Evolutionary conservation across 2,113 vertebrate species (phyloP).

Genomic region (Otus sunia): DNA sequence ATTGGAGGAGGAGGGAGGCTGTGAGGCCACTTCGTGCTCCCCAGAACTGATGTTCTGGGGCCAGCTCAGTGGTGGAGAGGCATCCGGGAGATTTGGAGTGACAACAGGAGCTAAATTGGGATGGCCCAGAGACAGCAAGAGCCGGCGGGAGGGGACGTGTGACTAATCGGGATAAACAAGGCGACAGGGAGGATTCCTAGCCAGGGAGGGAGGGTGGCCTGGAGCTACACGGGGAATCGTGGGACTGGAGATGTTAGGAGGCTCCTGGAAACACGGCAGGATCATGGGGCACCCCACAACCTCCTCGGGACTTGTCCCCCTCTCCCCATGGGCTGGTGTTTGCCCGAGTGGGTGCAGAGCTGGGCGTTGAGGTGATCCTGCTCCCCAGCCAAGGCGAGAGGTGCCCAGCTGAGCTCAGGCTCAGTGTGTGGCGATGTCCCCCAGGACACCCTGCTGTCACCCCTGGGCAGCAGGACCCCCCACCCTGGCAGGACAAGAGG

Average conservation of each 20-base stretch:
- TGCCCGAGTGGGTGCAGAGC: neutral
- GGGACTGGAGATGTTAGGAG: neutral
- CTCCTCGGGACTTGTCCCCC: neutral
- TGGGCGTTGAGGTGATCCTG: neutral
- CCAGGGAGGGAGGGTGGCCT: conserved; percentile 1
- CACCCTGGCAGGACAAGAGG: neutral
- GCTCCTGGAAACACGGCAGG: neutral
- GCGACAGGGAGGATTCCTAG: conserved; percentile 35
- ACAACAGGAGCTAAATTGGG: conserved; percentile 61
- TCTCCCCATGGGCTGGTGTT: rapidly evolving
- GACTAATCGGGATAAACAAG: conserved; percentile 40
- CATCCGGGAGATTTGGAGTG: neutral
- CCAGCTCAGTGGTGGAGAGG: neutral
- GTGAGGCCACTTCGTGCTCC: neutral
- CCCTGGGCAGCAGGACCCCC: neutral
- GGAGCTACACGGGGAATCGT: neutral
- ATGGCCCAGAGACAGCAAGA: neutral
- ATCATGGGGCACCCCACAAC: neutral
- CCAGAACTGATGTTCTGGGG: neutral
- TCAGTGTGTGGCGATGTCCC: neutral
- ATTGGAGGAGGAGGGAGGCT: neutral
- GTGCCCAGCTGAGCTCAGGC: neutral
- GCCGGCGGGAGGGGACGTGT: neutral
- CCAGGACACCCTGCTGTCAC: neutral
- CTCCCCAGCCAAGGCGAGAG: neutral